A percentile compares a stretch with the other conserved stretches of the same genome.
These are phyloP conservation scores for Apocheima hispidaria DNA, from an alignment of 2,888 invertebrate species.

Conservation along the genomic window DNA sequence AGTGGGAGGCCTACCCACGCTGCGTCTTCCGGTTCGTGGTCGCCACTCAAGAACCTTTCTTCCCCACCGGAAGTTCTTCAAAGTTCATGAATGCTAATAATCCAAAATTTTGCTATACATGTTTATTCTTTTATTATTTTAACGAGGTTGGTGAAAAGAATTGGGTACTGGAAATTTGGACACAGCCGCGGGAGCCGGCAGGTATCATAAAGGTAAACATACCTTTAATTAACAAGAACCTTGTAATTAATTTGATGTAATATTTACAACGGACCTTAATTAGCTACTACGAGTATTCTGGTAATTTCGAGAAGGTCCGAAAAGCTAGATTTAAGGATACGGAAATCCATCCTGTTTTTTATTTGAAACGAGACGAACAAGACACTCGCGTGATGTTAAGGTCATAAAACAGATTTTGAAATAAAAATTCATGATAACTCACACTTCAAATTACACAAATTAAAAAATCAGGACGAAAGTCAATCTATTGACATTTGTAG, in stretches of 20 bases:
- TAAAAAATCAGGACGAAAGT: too few relatives aligned
- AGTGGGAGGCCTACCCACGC: too few relatives aligned
- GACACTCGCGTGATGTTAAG: too few relatives aligned
- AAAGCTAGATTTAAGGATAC: neutral
- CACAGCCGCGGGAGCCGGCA: slow-evolving; percentile 9
- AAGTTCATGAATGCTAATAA: neutral
- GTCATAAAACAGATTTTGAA: too few relatives aligned
- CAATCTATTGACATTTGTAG: too few relatives aligned
- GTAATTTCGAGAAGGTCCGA: too few relatives aligned
- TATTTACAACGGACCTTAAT: slow-evolving; percentile 13
- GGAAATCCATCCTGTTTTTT: neutral
- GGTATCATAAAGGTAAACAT: slow-evolving; percentile 32
- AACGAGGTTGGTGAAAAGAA: slow-evolving; percentile 6
- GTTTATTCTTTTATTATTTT: neutral
- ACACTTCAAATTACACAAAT: too few relatives aligned
- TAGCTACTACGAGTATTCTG: too few relatives aligned
- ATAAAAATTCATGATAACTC: too few relatives aligned
- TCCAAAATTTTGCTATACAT: neutral
- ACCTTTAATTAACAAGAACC: slow-evolving; percentile 37
- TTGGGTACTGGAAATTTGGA: neutral
- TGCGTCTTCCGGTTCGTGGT: too few relatives aligned
- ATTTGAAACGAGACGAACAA: neutral
- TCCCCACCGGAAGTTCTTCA: too few relatives aligned
- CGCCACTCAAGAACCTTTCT: too few relatives aligned
- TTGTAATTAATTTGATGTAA: slow-evolving; percentile 32